A percentile compares a stretch with the other conserved stretches of the same genome.
These are phyloP conservation scores for Spheniscus mendiculus DNA, from an alignment of 2,113 vertebrate genomes.

Conservation along the genomic window DNA sequence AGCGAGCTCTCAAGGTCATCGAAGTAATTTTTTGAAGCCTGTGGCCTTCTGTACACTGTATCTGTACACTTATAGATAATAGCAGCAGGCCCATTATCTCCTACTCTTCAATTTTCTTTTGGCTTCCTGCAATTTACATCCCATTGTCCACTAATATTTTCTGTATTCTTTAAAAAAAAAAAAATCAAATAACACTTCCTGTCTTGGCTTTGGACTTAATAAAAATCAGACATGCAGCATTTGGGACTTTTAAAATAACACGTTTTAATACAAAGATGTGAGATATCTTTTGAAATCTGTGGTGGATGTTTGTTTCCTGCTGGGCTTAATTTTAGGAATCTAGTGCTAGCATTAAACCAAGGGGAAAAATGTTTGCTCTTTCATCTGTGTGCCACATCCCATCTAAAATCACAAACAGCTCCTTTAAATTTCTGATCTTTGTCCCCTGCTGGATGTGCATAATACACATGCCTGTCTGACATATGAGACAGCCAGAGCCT, in stretches of 20 bases:
- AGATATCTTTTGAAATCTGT: conserved; percentile 63
- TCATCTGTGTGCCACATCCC: conserved; percentile 44
- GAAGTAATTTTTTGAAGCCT: conserved; percentile 19
- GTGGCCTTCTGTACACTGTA: not conserved
- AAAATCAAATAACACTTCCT: conserved; percentile 43
- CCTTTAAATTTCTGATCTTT: conserved; percentile 62
- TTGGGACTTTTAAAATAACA: conserved; percentile 59
- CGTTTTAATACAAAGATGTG: conserved; percentile 57
- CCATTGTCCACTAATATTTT: conserved; percentile 63
- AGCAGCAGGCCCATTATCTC: conserved; percentile 44
- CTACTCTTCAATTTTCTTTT: conserved; percentile 67
- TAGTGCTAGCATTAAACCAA: conserved; percentile 41
- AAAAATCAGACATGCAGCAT: conserved; percentile 52
- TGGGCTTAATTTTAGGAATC: conserved; percentile 66
- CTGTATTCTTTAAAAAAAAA: conserved; percentile 58
- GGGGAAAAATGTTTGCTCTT: conserved; percentile 48
- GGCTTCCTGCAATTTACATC: conserved; percentile 71
- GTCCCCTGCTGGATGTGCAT: conserved; percentile 67
- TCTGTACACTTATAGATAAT: conserved; percentile 50
- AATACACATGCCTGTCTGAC: conserved; percentile 48
- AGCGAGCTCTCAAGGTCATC: conserved; percentile 47
- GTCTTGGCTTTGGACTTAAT: conserved; percentile 49
- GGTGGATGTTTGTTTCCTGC: conserved; percentile 62
- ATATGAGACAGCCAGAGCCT: conserved; percentile 54
- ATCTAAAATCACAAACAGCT: conserved; percentile 59